phyloP scores from a whole-genome alignment of 2,888 invertebrate species.

The Eurois occulta region DNA sequence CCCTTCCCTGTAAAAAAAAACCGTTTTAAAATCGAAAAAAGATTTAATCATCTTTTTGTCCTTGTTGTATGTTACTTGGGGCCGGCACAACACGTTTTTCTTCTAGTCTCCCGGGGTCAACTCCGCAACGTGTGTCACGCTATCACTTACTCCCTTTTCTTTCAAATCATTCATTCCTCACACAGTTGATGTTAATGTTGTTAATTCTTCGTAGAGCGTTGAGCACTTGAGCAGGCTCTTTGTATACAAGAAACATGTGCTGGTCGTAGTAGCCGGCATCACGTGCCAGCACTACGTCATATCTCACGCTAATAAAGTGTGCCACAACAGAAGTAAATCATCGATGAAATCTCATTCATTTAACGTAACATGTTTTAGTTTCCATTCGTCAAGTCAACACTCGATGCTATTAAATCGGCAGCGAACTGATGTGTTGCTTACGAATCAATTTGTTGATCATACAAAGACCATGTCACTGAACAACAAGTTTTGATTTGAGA shows the following conservation, averaged over 20 bases:
- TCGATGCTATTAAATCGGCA: conserved; percentile 34
- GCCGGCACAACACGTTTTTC: background rate
- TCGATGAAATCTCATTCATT: conserved; percentile 41
- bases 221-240: conserved; percentile 1
- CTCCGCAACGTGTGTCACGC: background rate
- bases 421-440: conserved; percentile 42
- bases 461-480: conserved; percentile 16
- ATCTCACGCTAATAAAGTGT: conserved; percentile 36
- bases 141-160: background rate
- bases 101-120: background rate
- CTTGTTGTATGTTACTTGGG: background rate
- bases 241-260: conserved; percentile 21
- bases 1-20: background rate
- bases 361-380: conserved; percentile 45
- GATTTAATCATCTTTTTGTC: background rate
- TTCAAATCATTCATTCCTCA: background rate
- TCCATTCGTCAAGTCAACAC: conserved; percentile 43
- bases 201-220: conserved; percentile 1
- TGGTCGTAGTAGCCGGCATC: conserved; percentile 15
- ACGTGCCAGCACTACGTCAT: conserved; percentile 39
- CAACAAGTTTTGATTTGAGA: conserved; percentile 16
- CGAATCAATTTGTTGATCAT: conserved; percentile 27
- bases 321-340: conserved; percentile 33
- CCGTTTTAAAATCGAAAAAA: background rate
- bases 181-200: background rate